These are phyloP conservation scores for Hystrix brachyura DNA, from an alignment of 2,113 vertebrate species.

Conservation along the genomic window DNA sequence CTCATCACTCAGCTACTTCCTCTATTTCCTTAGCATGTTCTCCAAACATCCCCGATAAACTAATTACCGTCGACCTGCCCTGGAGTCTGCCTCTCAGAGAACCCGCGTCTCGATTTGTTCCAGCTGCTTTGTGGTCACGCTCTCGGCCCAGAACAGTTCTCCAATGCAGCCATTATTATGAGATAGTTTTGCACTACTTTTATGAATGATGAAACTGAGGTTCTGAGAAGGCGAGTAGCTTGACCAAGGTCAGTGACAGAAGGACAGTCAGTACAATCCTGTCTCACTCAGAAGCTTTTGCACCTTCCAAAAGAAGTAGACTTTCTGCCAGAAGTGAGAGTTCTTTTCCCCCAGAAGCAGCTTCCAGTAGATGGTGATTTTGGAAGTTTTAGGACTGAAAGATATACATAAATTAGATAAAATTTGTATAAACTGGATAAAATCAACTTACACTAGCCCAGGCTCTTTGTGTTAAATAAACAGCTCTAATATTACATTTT, in stretches of 20 bases:
- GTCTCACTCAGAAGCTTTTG: not conserved
- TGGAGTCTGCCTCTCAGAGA: not conserved
- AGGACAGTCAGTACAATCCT: not conserved
- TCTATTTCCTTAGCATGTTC: not conserved
- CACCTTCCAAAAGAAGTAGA: not conserved
- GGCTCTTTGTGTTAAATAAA: slow-evolving; percentile 17
- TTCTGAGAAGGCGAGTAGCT: not conserved
- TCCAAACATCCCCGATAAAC: not conserved
- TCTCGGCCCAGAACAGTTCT: slow-evolving; percentile 15
- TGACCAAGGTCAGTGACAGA: not conserved
- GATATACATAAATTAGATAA: not conserved
- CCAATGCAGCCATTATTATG: not conserved
- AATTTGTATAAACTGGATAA: slow-evolving; percentile 13
- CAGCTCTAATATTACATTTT: slow-evolving; percentile 2
- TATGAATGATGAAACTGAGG: not conserved
- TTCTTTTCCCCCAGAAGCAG: slow-evolving; percentile 42
- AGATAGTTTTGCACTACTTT: not conserved
- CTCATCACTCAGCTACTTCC: not conserved
- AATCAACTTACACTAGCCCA: not conserved
- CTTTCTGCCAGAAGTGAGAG: not conserved
- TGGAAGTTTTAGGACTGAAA: slow-evolving; percentile 7
- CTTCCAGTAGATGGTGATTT: not conserved
- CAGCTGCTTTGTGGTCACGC: not conserved
- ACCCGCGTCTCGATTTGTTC: not conserved
- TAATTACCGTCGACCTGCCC: not conserved